Conservation (phyloP, 2,888 invertebrate genomes). For the Harmothoe impar region DNA sequence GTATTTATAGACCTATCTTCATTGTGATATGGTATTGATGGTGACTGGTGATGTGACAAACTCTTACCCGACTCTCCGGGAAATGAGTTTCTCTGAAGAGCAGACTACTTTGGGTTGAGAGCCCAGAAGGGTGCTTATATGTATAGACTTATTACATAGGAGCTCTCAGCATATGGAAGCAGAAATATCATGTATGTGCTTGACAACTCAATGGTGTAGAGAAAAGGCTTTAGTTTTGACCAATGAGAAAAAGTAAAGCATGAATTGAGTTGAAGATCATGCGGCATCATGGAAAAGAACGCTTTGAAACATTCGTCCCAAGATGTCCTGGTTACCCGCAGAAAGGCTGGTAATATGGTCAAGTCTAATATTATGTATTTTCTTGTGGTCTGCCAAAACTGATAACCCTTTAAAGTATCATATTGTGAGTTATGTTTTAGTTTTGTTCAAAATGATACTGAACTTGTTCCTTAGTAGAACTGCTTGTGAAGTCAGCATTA, state of each 20-base stretch:
- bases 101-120: not conserved
- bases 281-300: no score
- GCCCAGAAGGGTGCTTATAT: no score
- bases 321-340: no score
- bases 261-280: no score
- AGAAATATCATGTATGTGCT: not conserved
- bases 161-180: not conserved
- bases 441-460: not conserved
- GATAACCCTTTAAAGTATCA: not conserved
- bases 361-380: no score
- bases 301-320: no score
- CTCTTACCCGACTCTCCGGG: not conserved
- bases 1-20: not conserved
- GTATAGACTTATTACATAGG: no score
- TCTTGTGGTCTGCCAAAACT: no score
- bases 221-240: no score
- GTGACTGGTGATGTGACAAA: not conserved
- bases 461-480: not conserved
- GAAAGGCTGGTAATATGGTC: no score
- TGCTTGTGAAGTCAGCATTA: not conserved
- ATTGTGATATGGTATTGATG: slow-evolving; percentile 27
- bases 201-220: no score
- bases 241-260: no score
- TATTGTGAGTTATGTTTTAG: not conserved
- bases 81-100: not conserved